These are phyloP conservation scores for Thalassaphorura encarpata DNA, from an alignment of 1,140 invertebrate species.

Conservation along the genomic window DNA sequence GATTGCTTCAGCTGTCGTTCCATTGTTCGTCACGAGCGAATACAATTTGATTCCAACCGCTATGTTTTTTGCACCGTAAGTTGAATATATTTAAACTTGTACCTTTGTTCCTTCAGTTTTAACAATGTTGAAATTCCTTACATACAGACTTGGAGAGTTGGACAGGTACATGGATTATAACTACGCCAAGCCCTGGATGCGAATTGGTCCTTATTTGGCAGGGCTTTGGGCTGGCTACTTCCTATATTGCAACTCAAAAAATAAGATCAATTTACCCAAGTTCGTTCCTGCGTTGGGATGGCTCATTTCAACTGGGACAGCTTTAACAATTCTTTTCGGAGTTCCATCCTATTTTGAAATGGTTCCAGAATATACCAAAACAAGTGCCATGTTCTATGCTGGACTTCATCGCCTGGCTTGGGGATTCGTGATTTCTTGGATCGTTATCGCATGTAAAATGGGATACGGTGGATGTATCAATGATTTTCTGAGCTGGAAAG, in stretches of 20 bases:
- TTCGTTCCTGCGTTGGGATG: conserved; percentile 32
- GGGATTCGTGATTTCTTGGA: conserved; percentile 51
- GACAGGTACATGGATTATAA: neutral
- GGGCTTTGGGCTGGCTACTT: conserved; percentile 23
- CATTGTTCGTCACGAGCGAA: conserved; percentile 5
- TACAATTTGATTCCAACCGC: conserved; percentile 2
- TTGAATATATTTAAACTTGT: neutral
- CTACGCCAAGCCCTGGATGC: conserved; percentile 23
- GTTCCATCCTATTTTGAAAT: conserved; percentile 35
- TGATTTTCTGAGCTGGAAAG: conserved; percentile 44
- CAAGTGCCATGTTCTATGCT: conserved; percentile 41
- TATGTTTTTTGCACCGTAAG: conserved; percentile 1
- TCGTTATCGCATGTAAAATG: conserved; percentile 54
- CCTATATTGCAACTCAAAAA: conserved; percentile 4
- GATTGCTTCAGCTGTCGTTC: conserved; percentile 21
- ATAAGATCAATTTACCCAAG: neutral
- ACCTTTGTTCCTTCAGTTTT: too few species aligned
- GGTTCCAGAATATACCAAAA: neutral
- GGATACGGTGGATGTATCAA: conserved; percentile 51
- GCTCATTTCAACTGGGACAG: conserved; percentile 33
- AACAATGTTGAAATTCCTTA: neutral
- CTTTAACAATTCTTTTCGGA: conserved; percentile 35
- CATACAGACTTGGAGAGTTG: neutral
- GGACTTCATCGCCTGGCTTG: conserved; percentile 50
- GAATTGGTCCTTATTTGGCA: conserved; percentile 23